Evolutionary conservation across 2,797 vertebrate species (phyloP), one percentile per base, ranked within the genome.

Genomic region (Apogon talboti): DNA sequence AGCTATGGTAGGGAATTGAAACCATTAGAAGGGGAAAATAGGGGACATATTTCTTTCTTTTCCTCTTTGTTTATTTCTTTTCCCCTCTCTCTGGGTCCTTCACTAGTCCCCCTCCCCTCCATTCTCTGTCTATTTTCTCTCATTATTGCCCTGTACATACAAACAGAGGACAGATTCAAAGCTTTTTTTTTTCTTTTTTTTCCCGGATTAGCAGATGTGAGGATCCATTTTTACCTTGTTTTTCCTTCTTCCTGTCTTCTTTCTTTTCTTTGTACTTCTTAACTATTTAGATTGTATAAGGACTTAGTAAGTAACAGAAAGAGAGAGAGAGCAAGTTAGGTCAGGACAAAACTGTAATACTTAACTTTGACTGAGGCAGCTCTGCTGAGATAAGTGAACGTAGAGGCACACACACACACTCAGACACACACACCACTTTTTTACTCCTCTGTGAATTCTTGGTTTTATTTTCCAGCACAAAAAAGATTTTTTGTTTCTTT

Each of bases 1-100:
- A 91, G 87, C 74, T 86, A 90, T 91, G 87, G 84, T 79, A 78
- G 86, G 81, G 84, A 90, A 89, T 87, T 91, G 87, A 92, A 84
- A 92, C 90, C 84, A 88, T 90, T 80, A 90, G 78, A 74, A 69
- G 57, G 70, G 85, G 84, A 92, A 90, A 92, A 91, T 84, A 82
- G 82, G 78, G 83, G 83, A 88, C 66, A 74, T 72, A 75, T 76
- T 80, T 83, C 69, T 86, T 69, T 85, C 72, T 81, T 70, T 83
- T 79, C 43, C 75, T 71, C 78, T 71, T 66, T 82, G 64, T 85
- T 81, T 85, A 83, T 86, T 83, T 84, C n/a, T 79, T 73, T 83
- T 87, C 30, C 62, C 74, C 57, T 82, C 35, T 28, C 44, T 43
- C 43, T 46, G 44, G 52, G 47, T 73, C 61, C 47, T 56, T 66